Percentiles rank a stretch among this genome's conserved stretches.
phyloP scores from a whole-genome alignment of 2,797 vertebrate species.

The Scarus forsteni region DNA sequence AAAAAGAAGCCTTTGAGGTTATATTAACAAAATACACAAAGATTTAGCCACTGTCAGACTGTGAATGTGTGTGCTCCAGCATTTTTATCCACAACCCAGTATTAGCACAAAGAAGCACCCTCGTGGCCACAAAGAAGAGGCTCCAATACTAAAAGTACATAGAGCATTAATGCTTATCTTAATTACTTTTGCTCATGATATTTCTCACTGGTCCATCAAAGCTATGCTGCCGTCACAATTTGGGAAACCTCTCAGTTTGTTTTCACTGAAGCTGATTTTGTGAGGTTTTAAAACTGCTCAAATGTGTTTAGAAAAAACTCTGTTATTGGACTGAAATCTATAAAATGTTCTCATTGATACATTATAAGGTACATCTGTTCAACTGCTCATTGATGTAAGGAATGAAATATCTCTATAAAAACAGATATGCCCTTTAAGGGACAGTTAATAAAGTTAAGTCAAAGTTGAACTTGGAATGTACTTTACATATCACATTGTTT shows the following conservation, averaged over 20 bases:
- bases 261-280: constrained; percentile 15
- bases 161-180: constrained; percentile 54
- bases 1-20: constrained; percentile 50
- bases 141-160: constrained; percentile 29
- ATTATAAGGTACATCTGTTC: constrained; percentile 1
- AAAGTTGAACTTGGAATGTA: no score
- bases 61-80: constrained; percentile 25
- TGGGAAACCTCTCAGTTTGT: constrained; percentile 34
- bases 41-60: constrained; percentile 45
- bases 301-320: neutral
- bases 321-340: constrained; percentile 31
- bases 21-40: constrained; percentile 54
- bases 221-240: constrained; percentile 35
- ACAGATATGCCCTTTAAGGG: no score
- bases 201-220: constrained; percentile 46
- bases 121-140: constrained; percentile 34
- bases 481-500: no score
- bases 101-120: constrained; percentile 28
- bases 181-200: constrained; percentile 60
- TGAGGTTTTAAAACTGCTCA: constrained; percentile 36
- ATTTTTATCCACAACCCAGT: neutral
- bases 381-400: no score
- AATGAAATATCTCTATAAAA: no score
- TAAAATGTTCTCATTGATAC: constrained; percentile 28
- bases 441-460: no score